These are phyloP conservation scores for Chelonus formosanus DNA, from an alignment of 2,888 invertebrate genomes.

Conservation along the genomic window DNA sequence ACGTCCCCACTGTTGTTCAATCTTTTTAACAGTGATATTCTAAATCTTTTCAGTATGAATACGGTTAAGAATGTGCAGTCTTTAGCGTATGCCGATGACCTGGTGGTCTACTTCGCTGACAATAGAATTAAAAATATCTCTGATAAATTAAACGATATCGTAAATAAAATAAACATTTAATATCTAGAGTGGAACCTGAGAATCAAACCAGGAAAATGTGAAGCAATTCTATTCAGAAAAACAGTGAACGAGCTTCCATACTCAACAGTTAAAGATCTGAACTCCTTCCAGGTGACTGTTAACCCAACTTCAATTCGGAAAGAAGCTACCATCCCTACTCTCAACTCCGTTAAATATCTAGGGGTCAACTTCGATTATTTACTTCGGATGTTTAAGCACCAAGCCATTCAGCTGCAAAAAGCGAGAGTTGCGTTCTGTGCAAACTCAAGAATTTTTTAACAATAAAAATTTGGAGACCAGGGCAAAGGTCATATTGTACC, in stretches of 20 bases:
- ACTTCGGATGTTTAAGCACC: too few species aligned
- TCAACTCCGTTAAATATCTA: too few species aligned
- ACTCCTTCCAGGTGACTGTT: slow-evolving; percentile 11
- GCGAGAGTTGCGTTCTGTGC: too few species aligned
- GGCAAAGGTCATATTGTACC: too few species aligned
- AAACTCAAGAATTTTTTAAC: too few species aligned
- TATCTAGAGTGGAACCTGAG: slow-evolving; percentile 37
- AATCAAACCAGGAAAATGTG: slow-evolving; percentile 39
- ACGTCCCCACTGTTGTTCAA: slow-evolving; percentile 39
- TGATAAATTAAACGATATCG: slow-evolving; percentile 12
- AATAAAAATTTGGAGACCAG: too few species aligned
- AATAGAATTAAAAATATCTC: slow-evolving; percentile 3
- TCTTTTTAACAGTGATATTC: slow-evolving; percentile 33
- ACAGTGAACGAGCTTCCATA: slow-evolving; percentile 3
- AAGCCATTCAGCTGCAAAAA: too few species aligned
- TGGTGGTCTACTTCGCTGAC: slow-evolving; percentile 17
- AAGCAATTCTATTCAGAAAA: slow-evolving; percentile 38
- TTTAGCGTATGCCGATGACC: slow-evolving; percentile 29
- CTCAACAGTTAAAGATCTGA: slow-evolving; percentile 12
- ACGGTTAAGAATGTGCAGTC: neutral
- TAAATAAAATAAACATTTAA: slow-evolving; percentile 21
- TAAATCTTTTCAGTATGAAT: slow-evolving; percentile 37
- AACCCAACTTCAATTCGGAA: neutral
- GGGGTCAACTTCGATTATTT: too few species aligned
- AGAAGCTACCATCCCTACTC: slow-evolving; percentile 17